A percentile compares a stretch with the other conserved stretches of the same genome.
These are phyloP conservation scores for Drosophila lini DNA, from an alignment of 1,140 invertebrate species.

Conservation along the genomic window DNA sequence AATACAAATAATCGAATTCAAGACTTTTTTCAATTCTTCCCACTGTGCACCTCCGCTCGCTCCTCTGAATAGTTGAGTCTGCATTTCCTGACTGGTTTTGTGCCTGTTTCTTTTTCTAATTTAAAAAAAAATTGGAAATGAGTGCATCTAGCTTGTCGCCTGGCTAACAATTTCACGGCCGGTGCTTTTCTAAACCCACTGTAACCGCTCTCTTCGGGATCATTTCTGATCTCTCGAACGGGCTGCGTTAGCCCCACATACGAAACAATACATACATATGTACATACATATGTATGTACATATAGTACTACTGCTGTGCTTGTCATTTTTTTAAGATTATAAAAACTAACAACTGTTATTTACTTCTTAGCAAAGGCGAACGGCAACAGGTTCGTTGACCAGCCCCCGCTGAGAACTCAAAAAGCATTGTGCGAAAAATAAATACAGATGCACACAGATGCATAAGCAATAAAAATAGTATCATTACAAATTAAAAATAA, in stretches of 20 bases:
- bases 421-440: slow-evolving; percentile 9
- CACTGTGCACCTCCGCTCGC: neutral
- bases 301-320: slow-evolving; percentile 31
- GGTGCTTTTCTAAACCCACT: neutral
- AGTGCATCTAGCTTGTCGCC: neutral
- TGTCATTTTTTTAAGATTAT: slow-evolving; percentile 57
- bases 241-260: slow-evolving; percentile 1
- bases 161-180: neutral
- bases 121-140: neutral
- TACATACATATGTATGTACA: neutral
- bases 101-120: neutral
- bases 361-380: slow-evolving; percentile 49
- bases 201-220: neutral
- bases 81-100: neutral
- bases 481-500: neutral
- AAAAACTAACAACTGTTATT: slow-evolving; percentile 61
- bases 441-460: slow-evolving; percentile 1
- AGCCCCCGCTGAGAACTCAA: slow-evolving; percentile 10
- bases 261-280: neutral
- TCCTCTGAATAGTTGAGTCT: neutral
- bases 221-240: neutral
- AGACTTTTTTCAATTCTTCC: neutral
- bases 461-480: neutral
- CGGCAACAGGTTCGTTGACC: slow-evolving; percentile 62
- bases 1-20: neutral